phyloP scores from a whole-genome alignment of 2,113 vertebrate species.

The Oreocharis arfaki region DNA sequence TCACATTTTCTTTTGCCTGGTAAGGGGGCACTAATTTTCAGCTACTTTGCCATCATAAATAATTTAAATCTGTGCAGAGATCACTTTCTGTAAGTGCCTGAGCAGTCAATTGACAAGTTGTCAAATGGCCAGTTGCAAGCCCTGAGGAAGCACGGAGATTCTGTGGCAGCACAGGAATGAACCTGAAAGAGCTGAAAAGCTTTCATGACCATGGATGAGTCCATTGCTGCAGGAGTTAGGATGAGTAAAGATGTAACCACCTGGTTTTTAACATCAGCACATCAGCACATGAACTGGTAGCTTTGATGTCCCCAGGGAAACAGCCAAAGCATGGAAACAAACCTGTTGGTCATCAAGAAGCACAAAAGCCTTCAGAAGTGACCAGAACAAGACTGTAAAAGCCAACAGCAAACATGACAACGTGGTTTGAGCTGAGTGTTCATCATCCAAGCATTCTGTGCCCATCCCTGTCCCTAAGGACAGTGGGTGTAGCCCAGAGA shows the following conservation, averaged over 20 bases:
- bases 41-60: conserved; percentile 51
- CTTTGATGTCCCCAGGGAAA: not conserved
- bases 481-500: not conserved
- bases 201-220: not conserved
- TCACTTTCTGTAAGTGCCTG: conserved; percentile 34
- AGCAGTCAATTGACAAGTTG: conserved; percentile 33
- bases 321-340: not conserved
- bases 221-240: not conserved
- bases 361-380: not conserved
- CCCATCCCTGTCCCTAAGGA: not conserved
- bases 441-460: not conserved
- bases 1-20: not conserved
- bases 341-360: not conserved
- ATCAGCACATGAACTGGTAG: not conserved
- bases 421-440: not conserved
- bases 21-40: conserved; percentile 40
- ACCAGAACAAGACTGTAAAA: not conserved
- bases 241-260: not conserved
- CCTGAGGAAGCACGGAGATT: not conserved
- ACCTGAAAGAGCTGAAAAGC: not conserved
- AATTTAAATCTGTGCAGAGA: conserved; percentile 23
- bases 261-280: not conserved
- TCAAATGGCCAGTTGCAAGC: not conserved
- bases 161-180: not conserved
- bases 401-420: not conserved